Conservation (phyloP, 2,797 vertebrate genomes). For the Sebastes melanostomus region DNA sequence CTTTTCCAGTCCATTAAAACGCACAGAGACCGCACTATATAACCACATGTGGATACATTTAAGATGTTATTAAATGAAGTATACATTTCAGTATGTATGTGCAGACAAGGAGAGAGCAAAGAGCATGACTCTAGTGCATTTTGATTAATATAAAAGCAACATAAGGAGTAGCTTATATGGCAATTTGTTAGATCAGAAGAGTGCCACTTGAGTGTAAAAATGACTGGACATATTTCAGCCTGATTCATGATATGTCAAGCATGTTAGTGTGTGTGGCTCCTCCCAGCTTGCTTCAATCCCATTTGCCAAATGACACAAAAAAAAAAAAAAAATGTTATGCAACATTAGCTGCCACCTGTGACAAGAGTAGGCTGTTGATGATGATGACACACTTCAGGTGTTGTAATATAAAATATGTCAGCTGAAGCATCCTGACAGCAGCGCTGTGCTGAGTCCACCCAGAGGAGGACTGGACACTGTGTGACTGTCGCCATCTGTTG, state of each 20-base stretch:
- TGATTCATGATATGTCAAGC: neutral
- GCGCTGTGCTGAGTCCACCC: neutral
- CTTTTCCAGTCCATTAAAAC: neutral
- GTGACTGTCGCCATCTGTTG: conserved; percentile 76
- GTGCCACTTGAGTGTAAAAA: neutral
- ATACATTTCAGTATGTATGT: neutral
- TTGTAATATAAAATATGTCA: neutral
- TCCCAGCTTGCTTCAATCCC: conserved; percentile 10
- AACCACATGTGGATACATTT: neutral
- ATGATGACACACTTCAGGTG: neutral
- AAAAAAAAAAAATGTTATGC: neutral
- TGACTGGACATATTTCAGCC: neutral
- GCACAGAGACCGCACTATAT: accelerated
- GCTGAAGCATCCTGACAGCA: neutral
- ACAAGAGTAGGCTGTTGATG: neutral
- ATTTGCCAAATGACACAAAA: neutral
- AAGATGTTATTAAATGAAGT: neutral
- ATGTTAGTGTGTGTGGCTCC: conserved; percentile 8
- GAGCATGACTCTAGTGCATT: conserved; percentile 7
- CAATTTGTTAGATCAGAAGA: neutral
- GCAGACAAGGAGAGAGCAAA: conserved; percentile 20
- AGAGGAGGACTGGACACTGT: conserved; percentile 12
- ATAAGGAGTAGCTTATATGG: neutral
- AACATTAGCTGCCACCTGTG: neutral
- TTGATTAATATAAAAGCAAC: conserved; percentile 3